Base-by-base conservation (phyloP, 2,888 invertebrate species). In the Stegophylla sp. region DNA sequence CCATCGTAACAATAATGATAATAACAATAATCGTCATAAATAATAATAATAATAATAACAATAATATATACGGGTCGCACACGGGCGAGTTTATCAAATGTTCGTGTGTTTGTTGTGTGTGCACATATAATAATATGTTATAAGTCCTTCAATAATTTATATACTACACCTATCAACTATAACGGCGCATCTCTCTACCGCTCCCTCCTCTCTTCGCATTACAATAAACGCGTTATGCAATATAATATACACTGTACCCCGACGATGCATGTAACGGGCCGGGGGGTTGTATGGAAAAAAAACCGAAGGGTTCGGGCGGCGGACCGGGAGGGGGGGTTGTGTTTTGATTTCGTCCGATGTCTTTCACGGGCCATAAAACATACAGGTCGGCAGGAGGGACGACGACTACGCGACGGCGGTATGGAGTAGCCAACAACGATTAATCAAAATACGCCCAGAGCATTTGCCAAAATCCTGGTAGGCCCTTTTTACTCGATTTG, bases 351-450 rank as follows among this genome's bases (percentile, higher is more conserved):
- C n/a, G 66, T 63, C 69, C 79, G 56, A 51, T 71, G 71, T 79
- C 79, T 79, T 79, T 79, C 71, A 79, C 79, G 79, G 79, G 41
- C 71, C 79, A 71, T 79, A 79, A 79, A 79, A 45, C 79, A 23
- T 51, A 61, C 61, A 61, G 73, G 72, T 73, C 45, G 45, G 23
- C 23, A 15, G 20, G 41, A 41, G 34, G 41, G 69, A n/a, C 1
- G n/a, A n/a, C n/a, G n/a, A n/a, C n/a, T n/a, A n/a, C n/a, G n/a
- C n/a, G n/a, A n/a, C n/a, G n/a, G 9, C 15, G 61, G 28, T n/a
- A 20, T 13, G 12, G 61, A 28, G 48, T 51, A 13, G 48, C 28
- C 34, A 26, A 51, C 69, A 28, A 34, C 69, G 67, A 79, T 79
- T 79, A 79, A 79, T 79, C 79, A 79, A 79, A 79, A 79, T 34